These are phyloP conservation scores for Microplitis mediator DNA, from an alignment of 1,140 invertebrate species.

Conservation along the genomic window DNA sequence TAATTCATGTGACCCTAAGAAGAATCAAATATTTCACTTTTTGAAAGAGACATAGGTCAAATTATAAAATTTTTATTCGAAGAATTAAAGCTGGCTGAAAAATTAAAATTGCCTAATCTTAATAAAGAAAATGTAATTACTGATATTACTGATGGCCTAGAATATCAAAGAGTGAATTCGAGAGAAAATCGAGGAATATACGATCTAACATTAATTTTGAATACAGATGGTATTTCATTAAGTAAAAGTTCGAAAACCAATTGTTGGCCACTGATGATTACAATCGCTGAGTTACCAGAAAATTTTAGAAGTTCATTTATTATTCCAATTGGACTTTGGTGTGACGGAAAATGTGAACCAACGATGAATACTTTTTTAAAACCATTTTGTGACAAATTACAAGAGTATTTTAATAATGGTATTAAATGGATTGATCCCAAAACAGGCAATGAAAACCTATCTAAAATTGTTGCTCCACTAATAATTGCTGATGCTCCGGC, in stretches of 20 bases:
- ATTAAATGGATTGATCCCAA: constrained; percentile 17
- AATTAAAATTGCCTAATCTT: constrained; percentile 14
- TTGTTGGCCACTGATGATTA: constrained; percentile 28
- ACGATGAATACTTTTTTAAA: constrained; percentile 21
- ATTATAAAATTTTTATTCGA: constrained; percentile 29
- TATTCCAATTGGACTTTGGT: too few relatives aligned
- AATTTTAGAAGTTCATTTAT: too few relatives aligned
- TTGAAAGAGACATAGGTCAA: neutral
- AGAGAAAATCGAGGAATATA: constrained; percentile 6
- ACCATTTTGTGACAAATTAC: constrained; percentile 13
- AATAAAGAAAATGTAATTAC: constrained; percentile 9
- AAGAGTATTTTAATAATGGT: neutral
- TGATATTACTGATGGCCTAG: constrained; percentile 31
- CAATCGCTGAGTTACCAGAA: too few relatives aligned
- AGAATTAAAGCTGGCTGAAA: constrained; percentile 22
- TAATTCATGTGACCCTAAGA: neutral
- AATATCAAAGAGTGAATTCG: constrained; percentile 30
- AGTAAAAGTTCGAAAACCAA: constrained; percentile 26
- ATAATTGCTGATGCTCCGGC: constrained; percentile 26
- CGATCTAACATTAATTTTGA: constrained; percentile 31
- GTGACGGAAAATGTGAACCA: neutral
- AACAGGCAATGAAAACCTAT: neutral
- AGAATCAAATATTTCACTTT: neutral
- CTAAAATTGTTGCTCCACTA: constrained; percentile 21
- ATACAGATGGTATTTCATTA: constrained; percentile 31